Evolutionary conservation across 1,140 invertebrate species (phyloP).

Genomic region (Apis mellifera): Amel_HAv3.1 CM009939.2:2572501-2573000

Average conservation of each 20-base stretch:
- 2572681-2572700: not conserved
- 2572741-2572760: not conserved
- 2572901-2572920: not conserved
- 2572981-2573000: not conserved
- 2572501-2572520: not conserved
- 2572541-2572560: not conserved
- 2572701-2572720: not conserved
- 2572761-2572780: not conserved
- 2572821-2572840: slow-evolving; percentile 45
- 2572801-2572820: not conserved
- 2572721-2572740: not conserved
- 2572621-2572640: too few species aligned
- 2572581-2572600: not conserved
- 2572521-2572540: not conserved
- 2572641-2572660: too few species aligned
- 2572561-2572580: not conserved
- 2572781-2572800: too few species aligned
- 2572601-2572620: not conserved
- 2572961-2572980: slow-evolving; percentile 6
- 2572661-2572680: not conserved
- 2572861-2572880: not conserved
- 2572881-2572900: not conserved
- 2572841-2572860: not conserved
- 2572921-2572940: slow-evolving; percentile 35
- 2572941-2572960: slow-evolving; percentile 21